phyloP scores from a whole-genome alignment of 2,113 vertebrate genomes.

The Silurus glanis region DNA sequence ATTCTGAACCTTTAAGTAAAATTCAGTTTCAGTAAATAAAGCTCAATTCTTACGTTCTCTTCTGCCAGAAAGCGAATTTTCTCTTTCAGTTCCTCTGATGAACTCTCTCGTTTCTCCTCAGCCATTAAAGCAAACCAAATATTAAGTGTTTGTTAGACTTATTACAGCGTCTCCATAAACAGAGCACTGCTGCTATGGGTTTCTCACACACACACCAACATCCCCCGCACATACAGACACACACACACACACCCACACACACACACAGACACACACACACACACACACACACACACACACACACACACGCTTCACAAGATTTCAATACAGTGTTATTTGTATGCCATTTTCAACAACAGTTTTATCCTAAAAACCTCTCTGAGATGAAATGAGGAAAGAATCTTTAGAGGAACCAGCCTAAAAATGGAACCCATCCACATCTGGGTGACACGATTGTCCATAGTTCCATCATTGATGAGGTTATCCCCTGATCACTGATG shows the following conservation, averaged over 20 bases:
- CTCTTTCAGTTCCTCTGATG: no score
- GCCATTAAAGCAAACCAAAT: conserved; percentile 1
- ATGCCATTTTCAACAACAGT: no score
- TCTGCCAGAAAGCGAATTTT: conserved; percentile 19
- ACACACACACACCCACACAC: background rate
- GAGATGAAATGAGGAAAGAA: no score
- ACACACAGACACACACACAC: no score
- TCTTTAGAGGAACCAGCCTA: no score
- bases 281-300: no score
- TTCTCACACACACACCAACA: background rate
- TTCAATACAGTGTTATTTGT: no score
- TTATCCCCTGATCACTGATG: no score
- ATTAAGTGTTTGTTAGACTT: background rate
- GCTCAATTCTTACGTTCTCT: conserved; percentile 2
- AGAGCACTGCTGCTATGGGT: background rate
- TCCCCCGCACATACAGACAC: background rate
- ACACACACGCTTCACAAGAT: background rate
- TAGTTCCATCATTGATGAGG: no score
- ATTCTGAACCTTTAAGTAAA: background rate
- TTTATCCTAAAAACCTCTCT: no score
- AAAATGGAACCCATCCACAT: no score
- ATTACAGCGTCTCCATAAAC: conserved; percentile 14
- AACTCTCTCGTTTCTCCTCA: background rate
- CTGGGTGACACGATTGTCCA: no score
- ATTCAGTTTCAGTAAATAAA: background rate